phyloP scores from a whole-genome alignment of 2,113 vertebrate species.

The Peromyscus polionotus region DNA sequence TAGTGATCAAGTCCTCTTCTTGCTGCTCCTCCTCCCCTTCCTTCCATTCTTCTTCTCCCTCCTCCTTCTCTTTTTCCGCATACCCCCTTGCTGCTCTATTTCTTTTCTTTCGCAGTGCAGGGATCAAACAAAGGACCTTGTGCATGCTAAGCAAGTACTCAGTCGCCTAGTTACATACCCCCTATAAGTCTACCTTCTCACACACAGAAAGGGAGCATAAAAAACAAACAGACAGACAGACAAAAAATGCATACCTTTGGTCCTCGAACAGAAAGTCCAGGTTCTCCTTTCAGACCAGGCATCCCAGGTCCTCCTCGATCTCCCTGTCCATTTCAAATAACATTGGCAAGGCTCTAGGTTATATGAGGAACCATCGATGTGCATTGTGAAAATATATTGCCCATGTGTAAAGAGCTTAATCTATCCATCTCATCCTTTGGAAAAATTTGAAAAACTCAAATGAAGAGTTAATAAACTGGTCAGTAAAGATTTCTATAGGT shows the following conservation, averaged over 20 bases:
- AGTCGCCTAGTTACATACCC: not conserved
- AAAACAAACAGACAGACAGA: not conserved
- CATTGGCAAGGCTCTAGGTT: conserved; percentile 27
- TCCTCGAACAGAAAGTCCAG: conserved; percentile 86
- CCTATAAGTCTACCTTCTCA: not conserved
- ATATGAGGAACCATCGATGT: not conserved
- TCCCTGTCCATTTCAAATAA: conserved; percentile 79
- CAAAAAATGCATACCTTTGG: conserved; percentile 78
- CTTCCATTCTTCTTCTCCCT: too few species aligned
- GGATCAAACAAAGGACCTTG: not conserved
- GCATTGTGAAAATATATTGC: not conserved
- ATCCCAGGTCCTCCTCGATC: conserved; percentile 82
- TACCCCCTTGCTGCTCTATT: too few species aligned
- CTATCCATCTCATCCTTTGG: not conserved
- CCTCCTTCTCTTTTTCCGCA: not conserved
- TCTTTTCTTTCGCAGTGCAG: not conserved
- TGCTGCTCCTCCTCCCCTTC: not conserved
- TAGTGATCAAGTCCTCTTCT: not conserved
- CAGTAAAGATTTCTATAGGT: not conserved
- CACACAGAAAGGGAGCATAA: not conserved
- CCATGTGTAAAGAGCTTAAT: conserved; percentile 12
- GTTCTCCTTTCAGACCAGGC: conserved; percentile 81
- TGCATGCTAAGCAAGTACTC: not conserved
- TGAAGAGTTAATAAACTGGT: conserved; percentile 18
- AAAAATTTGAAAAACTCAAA: conserved; percentile 30